phyloP scores from a whole-genome alignment of 2,888 invertebrate genomes.

The Polietes domitor region DNA sequence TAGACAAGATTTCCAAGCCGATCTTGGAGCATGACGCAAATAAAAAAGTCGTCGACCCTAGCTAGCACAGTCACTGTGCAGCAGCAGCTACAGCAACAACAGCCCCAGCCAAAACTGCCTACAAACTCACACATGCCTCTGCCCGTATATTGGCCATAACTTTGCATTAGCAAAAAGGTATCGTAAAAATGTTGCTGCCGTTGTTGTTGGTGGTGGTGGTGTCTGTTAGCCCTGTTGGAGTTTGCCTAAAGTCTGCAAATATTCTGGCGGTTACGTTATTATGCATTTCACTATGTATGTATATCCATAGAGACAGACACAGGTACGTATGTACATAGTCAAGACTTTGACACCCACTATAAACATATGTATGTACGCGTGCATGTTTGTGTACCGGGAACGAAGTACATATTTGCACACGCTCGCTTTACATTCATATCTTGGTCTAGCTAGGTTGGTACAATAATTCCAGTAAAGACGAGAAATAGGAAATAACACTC shows the following conservation, averaged over 20 bases:
- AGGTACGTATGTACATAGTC: conserved; percentile 43
- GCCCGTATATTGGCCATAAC: background rate
- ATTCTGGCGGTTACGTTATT: conserved; percentile 47
- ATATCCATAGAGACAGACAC: conserved; percentile 18
- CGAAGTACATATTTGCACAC: conserved; percentile 7
- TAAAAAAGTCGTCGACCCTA: conserved; percentile 64
- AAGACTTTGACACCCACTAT: conserved; percentile 63
- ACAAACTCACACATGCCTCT: conserved; percentile 20
- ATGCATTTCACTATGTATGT: too few species aligned
- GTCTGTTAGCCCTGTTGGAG: conserved; percentile 6
- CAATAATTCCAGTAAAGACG: background rate
- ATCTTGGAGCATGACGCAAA: conserved; percentile 62
- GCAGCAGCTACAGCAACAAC: background rate
- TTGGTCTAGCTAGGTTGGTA: background rate
- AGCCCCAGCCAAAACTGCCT: conserved; percentile 13
- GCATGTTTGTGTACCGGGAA: background rate
- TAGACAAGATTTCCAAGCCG: conserved; percentile 37
- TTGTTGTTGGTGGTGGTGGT: conserved; percentile 29
- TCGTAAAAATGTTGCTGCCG: conserved; percentile 29
- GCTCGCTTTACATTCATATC: background rate
- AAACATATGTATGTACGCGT: conserved; percentile 22
- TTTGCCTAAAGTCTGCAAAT: conserved; percentile 39
- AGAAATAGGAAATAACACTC: too few species aligned
- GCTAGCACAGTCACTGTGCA: conserved; percentile 39
- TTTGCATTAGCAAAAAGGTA: conserved; percentile 35